Evolutionary conservation across 2,888 invertebrate species (phyloP).

Genomic region (Xestia rhomboidea): DNA sequence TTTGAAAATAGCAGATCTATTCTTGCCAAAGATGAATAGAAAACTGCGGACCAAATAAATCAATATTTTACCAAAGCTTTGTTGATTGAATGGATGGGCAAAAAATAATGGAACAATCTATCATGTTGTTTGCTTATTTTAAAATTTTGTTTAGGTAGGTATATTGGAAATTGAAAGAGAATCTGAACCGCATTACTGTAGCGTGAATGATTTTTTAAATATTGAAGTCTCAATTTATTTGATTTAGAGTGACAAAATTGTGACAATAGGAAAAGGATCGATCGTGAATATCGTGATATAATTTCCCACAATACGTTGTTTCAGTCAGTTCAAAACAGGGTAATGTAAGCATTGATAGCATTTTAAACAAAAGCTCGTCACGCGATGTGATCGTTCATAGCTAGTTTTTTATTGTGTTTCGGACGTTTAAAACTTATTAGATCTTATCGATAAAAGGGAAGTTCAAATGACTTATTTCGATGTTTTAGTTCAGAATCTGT

Average conservation of each 20-base stretch:
- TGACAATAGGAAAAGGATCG: conserved; percentile 1
- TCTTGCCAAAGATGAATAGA: conserved; percentile 32
- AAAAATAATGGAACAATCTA: conserved; percentile 40
- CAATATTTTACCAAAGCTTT: conserved; percentile 32
- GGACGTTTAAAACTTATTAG: conserved; percentile 13
- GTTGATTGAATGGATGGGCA: conserved; percentile 29
- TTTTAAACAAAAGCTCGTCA: conserved; percentile 55
- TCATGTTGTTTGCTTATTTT: conserved; percentile 28
- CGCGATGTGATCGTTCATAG: conserved; percentile 50
- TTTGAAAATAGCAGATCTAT: conserved; percentile 12
- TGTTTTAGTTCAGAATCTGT: conserved; percentile 18
- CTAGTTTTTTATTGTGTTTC: conserved; percentile 24
- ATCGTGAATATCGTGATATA: neutral
- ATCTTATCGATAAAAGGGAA: conserved; percentile 18
- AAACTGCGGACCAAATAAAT: conserved; percentile 20
- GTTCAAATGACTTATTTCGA: conserved; percentile 50
- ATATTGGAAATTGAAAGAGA: conserved; percentile 19
- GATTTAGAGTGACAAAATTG: neutral
- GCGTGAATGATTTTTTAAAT: neutral
- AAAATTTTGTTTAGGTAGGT: conserved; percentile 12
- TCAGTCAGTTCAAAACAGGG: conserved; percentile 10
- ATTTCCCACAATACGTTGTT: conserved; percentile 5
- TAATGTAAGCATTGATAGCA: conserved; percentile 30
- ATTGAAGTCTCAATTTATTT: neutral
- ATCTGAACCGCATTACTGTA: neutral